These are phyloP conservation scores for Osmerus eperlanus DNA, from an alignment of 2,113 vertebrate species.

Conservation along the genomic window DNA sequence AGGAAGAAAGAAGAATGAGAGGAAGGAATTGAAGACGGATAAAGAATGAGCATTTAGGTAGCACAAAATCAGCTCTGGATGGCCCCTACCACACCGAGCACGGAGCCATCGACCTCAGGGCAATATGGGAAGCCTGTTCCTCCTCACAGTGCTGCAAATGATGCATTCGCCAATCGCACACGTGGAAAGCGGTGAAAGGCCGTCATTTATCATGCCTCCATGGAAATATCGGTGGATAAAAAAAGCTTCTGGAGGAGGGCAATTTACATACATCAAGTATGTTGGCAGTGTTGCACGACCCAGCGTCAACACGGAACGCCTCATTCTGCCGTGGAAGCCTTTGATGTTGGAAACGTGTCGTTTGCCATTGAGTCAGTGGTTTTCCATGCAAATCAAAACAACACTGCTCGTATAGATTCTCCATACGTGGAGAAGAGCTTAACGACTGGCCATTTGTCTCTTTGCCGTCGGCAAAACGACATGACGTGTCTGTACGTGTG, in stretches of 20 bases:
- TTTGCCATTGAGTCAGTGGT: slow-evolving; percentile 42
- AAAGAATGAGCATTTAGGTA: neutral
- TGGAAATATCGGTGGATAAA: neutral
- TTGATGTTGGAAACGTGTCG: slow-evolving; percentile 51
- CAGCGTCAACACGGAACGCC: slow-evolving; percentile 38
- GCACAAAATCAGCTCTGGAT: neutral
- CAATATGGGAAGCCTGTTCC: too few relatives aligned
- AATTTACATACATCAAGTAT: slow-evolving; percentile 39
- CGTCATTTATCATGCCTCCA: neutral
- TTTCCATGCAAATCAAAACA: slow-evolving; percentile 56
- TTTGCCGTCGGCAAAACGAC: too few relatives aligned
- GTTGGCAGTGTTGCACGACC: slow-evolving; percentile 13
- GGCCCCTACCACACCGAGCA: neutral
- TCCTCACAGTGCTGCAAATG: too few relatives aligned
- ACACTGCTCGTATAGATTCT: slow-evolving; percentile 11
- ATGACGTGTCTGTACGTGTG: slow-evolving; percentile 23
- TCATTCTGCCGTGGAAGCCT: slow-evolving; percentile 42
- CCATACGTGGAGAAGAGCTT: neutral
- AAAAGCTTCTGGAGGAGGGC: slow-evolving; percentile 50
- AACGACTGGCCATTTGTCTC: too few relatives aligned
- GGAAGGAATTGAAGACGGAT: neutral
- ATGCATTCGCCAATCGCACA: too few relatives aligned
- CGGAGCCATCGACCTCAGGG: too few relatives aligned
- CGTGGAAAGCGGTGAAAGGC: neutral
- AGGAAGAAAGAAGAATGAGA: neutral